Evolutionary conservation across 2,113 vertebrate species (phyloP), one percentile per base, ranked within the genome.

Genomic region (Psilopsiagon aurifrons): DNA sequence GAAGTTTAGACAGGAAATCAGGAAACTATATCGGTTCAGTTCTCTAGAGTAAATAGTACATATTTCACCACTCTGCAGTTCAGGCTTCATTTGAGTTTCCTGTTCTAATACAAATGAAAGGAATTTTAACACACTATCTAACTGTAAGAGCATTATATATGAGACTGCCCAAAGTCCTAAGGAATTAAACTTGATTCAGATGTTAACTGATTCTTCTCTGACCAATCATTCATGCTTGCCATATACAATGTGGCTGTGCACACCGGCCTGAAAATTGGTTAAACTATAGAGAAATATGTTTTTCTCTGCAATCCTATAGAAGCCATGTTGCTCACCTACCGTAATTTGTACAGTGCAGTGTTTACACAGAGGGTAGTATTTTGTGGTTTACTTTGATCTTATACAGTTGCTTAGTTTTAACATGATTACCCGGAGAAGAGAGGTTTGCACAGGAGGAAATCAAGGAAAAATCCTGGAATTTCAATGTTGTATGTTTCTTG

Each of bases 151-250:
- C 29, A 9, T 57, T 62, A n/a, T 11, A 46, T 3, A 3, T n/a
- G 18, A 35, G 8, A 27, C 16, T 12, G 1, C 12, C 44, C 4
- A n/a, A 85, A 41, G 24, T 60, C 17, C 7, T 17, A 66, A 31
- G 31, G 41, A 55, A 20, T 74, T 46, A 51, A 17, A n/a, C 7
- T 76, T 68, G 1, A 49, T 59, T 17, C 28, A 68, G 31, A 18
- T 80, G 31, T 44, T 64, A 59, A 57, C 11, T 44, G 16, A 3
- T 71, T 67, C 19, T 68, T 54, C 19, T 47, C 25, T 73, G 37
- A 57, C 9, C 23, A 13, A 12, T 70, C 12, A 7, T 23, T 82
- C 37, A 27, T 0, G 0, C 7, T 31, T 74, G 14, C 11, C 2
- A 7, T 14, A 28, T 17, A 19, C 13, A 33, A 11, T 39, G 9